A percentile compares a stretch with the other conserved stretches of the same genome.
phyloP scores from a whole-genome alignment of 2,113 vertebrate species.

The Cinclus cinclus region DNA sequence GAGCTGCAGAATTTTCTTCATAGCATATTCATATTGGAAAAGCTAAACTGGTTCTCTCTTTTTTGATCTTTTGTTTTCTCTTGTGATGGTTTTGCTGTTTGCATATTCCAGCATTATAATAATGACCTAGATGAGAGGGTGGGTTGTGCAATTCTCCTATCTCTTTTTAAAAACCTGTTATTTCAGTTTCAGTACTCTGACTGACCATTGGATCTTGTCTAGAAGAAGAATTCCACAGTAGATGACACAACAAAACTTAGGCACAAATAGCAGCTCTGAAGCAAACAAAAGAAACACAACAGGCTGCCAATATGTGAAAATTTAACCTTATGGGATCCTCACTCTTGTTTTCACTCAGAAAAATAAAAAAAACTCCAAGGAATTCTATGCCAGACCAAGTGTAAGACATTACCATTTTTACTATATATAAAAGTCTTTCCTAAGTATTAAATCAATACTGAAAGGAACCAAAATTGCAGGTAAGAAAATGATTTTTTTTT shows the following conservation, averaged over 20 bases:
- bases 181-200: neutral
- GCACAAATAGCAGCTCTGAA: neutral
- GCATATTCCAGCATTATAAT: neutral
- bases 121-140: neutral
- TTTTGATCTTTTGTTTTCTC: neutral
- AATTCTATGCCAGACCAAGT: neutral
- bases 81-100: neutral
- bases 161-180: neutral
- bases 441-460: slow-evolving; percentile 2
- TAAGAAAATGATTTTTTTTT: neutral
- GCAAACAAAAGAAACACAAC: neutral
- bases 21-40: neutral
- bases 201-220: neutral
- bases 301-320: neutral
- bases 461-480: neutral
- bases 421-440: neutral
- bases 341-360: neutral
- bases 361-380: neutral
- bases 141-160: neutral
- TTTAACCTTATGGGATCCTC: neutral
- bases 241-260: neutral
- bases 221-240: neutral
- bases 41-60: neutral
- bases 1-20: neutral
- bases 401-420: neutral